phyloP scores from a whole-genome alignment of 2,888 invertebrate species.

The Altica lythri region DNA sequence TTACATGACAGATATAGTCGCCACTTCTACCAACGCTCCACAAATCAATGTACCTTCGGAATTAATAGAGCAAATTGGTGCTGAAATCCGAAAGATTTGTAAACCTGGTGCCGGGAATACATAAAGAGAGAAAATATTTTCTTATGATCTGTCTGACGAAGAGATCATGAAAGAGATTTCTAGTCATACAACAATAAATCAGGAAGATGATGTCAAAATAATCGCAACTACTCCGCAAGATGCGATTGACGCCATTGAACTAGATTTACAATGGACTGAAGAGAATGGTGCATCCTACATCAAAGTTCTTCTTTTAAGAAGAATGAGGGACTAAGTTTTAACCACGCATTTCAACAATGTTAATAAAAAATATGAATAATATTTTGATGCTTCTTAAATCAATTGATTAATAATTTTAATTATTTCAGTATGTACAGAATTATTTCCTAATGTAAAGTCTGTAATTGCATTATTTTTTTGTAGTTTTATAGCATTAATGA shows the following conservation, averaged over 20 bases:
- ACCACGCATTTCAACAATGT: no score
- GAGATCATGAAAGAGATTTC: constrained; percentile 45
- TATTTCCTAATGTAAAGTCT: no score
- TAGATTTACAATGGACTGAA: constrained; percentile 41
- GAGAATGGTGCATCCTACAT: constrained; percentile 13
- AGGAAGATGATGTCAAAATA: constrained; percentile 44
- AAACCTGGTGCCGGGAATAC: constrained; percentile 36
- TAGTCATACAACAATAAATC: constrained; percentile 41
- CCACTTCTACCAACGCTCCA: no score
- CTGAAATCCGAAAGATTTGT: constrained; percentile 39
- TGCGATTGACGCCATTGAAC: constrained; percentile 43
- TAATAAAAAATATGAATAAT: neutral
- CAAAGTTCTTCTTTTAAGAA: constrained; percentile 33
- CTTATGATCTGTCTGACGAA: constrained; percentile 37
- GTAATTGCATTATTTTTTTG: no score
- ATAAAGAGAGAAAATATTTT: constrained; percentile 33
- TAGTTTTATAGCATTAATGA: no score
- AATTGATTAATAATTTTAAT: no score
- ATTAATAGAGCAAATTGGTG: constrained; percentile 44
- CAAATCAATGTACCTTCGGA: no score
- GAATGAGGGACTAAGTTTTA: constrained; percentile 23
- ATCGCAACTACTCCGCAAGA: constrained; percentile 37
- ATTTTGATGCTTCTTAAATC: no score
- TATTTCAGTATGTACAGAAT: no score
- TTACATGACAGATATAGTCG: no score